Evolutionary conservation across 1,140 invertebrate genomes (phyloP).

Genomic region (Drosophila triauraria): DNA sequence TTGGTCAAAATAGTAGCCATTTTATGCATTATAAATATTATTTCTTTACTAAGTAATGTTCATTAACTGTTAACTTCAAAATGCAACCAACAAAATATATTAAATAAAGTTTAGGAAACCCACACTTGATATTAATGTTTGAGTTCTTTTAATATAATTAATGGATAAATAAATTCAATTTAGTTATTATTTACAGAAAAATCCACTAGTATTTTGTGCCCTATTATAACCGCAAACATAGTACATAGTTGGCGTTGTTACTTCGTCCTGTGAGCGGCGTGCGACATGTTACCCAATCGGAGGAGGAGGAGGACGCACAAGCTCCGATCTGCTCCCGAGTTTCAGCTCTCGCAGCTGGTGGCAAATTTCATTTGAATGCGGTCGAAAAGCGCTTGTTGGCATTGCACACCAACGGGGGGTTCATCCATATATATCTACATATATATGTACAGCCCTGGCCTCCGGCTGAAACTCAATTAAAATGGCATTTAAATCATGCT

Average conservation of each 20-base stretch:
- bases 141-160: neutral
- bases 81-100: no score
- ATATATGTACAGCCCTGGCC: constrained; percentile 4
- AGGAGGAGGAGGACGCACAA: constrained; percentile 13
- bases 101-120: neutral
- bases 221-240: neutral
- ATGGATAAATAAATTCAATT: neutral
- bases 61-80: no score
- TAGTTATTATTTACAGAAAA: neutral
- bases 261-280: constrained; percentile 64
- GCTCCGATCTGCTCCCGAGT: constrained; percentile 1
- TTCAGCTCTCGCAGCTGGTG: constrained; percentile 60
- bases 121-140: neutral
- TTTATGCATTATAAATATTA: no score
- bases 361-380: constrained; percentile 76
- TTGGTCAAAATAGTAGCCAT: no score
- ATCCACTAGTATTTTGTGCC: neutral
- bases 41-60: no score
- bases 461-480: constrained; percentile 71
- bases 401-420: constrained; percentile 72
- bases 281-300: constrained; percentile 55
- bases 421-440: neutral
- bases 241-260: constrained; percentile 31
- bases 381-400: constrained; percentile 71
- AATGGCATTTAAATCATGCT: constrained; percentile 82